Conservation (phyloP, 2,113 vertebrate species). For the Callospermophilus lateralis region DNA sequence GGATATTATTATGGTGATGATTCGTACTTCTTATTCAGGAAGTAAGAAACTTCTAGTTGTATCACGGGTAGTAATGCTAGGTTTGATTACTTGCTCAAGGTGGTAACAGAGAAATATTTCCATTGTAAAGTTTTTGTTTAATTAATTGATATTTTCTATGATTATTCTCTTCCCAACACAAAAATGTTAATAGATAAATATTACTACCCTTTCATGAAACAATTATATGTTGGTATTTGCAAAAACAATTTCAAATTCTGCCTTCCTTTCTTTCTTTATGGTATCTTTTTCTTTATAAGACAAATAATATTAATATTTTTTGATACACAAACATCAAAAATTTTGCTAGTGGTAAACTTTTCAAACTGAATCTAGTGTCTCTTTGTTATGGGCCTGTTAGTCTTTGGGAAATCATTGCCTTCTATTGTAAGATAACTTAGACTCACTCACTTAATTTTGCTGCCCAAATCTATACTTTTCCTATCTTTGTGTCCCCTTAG, state of each 20-base stretch:
- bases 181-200: background rate
- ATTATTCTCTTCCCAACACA: background rate
- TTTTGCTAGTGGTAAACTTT: background rate
- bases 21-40: background rate
- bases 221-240: background rate
- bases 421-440: background rate
- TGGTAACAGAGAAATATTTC: too few species aligned
- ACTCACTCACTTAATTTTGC: background rate
- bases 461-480: background rate
- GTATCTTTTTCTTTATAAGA: background rate
- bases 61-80: too few species aligned
- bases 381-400: background rate
- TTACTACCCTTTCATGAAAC: background rate
- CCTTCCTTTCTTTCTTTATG: background rate
- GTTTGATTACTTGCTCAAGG: background rate
- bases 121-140: background rate
- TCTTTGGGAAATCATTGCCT: background rate
- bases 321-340: background rate
- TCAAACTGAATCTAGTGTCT: background rate
- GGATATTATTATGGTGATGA: background rate
- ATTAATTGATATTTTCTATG: background rate
- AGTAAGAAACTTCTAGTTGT: too few species aligned
- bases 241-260: slow-evolving; percentile 32
- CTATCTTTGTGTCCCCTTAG: background rate
- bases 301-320: background rate